phyloP scores from a whole-genome alignment of 2,113 vertebrate genomes.

The Benitochromis conjunctus region DNA sequence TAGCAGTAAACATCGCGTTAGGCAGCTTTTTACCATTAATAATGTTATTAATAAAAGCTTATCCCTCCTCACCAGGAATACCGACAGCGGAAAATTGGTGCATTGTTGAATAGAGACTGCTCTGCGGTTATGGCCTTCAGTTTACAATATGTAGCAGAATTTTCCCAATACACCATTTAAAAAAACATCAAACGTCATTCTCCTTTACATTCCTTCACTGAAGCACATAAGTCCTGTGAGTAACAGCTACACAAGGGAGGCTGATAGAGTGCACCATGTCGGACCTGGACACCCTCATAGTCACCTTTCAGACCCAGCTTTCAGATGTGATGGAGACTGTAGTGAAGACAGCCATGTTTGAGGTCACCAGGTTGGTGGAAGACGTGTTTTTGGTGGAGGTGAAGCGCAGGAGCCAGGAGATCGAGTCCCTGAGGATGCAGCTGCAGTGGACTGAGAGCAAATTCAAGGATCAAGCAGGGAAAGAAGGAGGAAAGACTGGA shows the following conservation, averaged over 20 bases:
- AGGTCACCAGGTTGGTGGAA: slow-evolving; percentile 73
- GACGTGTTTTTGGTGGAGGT: slow-evolving; percentile 70
- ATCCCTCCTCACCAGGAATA: not conserved
- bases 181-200: not conserved
- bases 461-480: slow-evolving; percentile 2
- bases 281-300: slow-evolving; percentile 60
- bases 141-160: not conserved
- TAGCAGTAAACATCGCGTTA: not conserved
- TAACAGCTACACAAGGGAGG: not conserved
- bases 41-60: not conserved
- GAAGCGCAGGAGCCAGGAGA: slow-evolving; percentile 63
- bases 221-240: not conserved
- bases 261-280: slow-evolving; percentile 46
- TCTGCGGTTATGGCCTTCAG: not conserved
- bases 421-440: slow-evolving; percentile 59
- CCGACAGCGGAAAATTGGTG: not conserved
- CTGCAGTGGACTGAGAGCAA: slow-evolving; percentile 58
- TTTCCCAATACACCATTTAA: not conserved
- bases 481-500: not conserved
- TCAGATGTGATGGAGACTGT: slow-evolving; percentile 75
- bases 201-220: no score
- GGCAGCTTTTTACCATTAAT: not conserved
- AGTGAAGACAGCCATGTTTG: slow-evolving; percentile 71
- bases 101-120: not conserved
- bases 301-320: slow-evolving; percentile 73